Percentiles rank a stretch among this genome's conserved stretches.
These are phyloP conservation scores for Pterostichus madidus DNA, from an alignment of 2,888 invertebrate species.

Conservation along the genomic window DNA sequence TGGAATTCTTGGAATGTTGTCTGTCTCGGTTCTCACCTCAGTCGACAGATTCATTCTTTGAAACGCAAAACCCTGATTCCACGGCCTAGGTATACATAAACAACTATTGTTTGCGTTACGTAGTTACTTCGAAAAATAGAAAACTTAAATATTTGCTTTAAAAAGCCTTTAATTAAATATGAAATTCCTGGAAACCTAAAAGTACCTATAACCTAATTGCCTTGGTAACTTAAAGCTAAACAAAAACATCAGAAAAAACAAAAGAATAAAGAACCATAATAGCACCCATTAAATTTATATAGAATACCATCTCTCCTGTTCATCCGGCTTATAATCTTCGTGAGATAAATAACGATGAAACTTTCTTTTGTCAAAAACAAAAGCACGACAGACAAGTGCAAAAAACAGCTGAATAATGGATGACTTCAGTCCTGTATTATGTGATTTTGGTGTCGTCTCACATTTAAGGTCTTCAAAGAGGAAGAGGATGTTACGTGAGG, in stretches of 20 bases:
- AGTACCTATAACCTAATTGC: background rate
- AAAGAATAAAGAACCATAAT: constrained; percentile 24
- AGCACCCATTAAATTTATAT: constrained; percentile 29
- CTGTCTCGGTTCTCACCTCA: no score
- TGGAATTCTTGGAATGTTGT: no score
- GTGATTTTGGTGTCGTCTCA: constrained; percentile 39
- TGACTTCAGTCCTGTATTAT: constrained; percentile 38
- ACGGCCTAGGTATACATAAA: no score
- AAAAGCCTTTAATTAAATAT: no score
- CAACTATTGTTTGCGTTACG: no score
- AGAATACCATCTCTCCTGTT: background rate
- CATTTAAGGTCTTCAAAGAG: constrained; percentile 21
- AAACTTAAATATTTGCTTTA: no score
- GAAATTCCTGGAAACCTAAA: no score
- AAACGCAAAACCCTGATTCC: no score
- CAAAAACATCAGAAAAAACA: constrained; percentile 20
- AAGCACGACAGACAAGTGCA: constrained; percentile 13
- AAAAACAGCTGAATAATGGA: constrained; percentile 52
- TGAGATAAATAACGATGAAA: constrained; percentile 39
- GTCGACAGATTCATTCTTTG: no score
- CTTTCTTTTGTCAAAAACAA: constrained; percentile 49
- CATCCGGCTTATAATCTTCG: constrained; percentile 35
- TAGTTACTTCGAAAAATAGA: no score
- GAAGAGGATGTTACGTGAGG: background rate
- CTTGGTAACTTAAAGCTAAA: background rate